Base-by-base conservation (phyloP, 2,888 invertebrate genomes). In the Tipula confusa region DNA sequence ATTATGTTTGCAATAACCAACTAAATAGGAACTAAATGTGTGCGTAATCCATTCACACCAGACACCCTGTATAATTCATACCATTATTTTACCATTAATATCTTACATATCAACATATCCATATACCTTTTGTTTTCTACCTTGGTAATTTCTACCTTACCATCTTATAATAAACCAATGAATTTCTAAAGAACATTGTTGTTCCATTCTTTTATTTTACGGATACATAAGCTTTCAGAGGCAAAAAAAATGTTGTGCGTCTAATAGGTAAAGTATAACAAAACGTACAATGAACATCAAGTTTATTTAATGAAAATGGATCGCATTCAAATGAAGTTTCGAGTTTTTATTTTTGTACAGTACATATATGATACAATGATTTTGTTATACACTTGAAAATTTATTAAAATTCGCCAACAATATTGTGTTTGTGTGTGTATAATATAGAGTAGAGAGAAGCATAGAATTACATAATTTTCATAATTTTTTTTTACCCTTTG, bases 281-380 rank as follows among this genome's bases (percentile, higher is more conserved):
- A 64, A 64, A 64, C 64, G 24, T 64, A 64, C 64, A 64, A 64
- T 64, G 64, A 64, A 64, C 64, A 64, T 64, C 64, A 64, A 64
- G 64, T 64, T 64, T 64, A 64, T 64, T 64, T 64, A 24, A 64
- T 64, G 64, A 64, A 64, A 64, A 64, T 64, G 64, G 24, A 64
- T 64, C 64, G 64, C 64, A 64, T 64, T 64, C 24, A 64, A 64
- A 64, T 64, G 64, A 64, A 64, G 24, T 24, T 64, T 64, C 64
- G 24, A 64, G n/a, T n/a, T 64, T 64, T 64, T 24, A 64, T 64
- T 24, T 9, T 64, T 18, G n/a, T n/a, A n/a, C n/a, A n/a, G n/a
- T n/a, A n/a, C n/a, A n/a, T n/a, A n/a, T n/a, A n/a, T n/a, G n/a
- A 24, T 64, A 24, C 24, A 24, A n/a, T 7, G 24, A 24, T 64